A percentile compares a stretch with the other conserved stretches of the same genome.
Conservation (phyloP, 2,888 invertebrate species). For the Patella pellucida region DNA sequence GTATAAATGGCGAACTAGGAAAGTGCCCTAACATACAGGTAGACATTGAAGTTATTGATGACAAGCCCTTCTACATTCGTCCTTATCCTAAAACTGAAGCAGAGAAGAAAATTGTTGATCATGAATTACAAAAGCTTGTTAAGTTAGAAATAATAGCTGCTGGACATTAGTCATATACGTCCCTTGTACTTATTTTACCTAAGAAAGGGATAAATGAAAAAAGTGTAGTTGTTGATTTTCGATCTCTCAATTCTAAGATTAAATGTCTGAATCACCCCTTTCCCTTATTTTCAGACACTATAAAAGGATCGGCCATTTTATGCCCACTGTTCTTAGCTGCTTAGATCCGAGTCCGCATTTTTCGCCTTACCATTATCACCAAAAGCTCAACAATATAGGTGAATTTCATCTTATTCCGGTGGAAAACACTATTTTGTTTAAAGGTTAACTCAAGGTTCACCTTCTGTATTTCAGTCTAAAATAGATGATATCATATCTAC, state of each 20-base stretch:
- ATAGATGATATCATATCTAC: neutral
- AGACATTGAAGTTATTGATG: neutral
- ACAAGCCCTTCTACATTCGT: neutral
- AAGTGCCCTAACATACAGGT: neutral
- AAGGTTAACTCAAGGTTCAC: constrained; percentile 8
- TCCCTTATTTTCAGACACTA: neutral
- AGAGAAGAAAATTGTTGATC: constrained; percentile 4
- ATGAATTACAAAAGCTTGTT: neutral
- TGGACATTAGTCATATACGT: too few relatives aligned
- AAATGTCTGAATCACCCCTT: neutral
- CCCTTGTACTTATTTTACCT: too few relatives aligned
- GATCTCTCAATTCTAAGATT: neutral
- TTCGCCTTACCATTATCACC: neutral
- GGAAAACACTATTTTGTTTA: neutral
- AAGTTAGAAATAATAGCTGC: constrained; percentile 4
- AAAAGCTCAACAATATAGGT: neutral
- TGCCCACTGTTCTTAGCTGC: neutral
- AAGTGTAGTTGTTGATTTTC: neutral
- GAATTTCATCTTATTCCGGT: neutral
- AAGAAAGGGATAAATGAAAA: neutral
- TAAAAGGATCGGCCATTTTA: neutral
- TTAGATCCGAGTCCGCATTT: neutral
- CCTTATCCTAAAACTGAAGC: constrained; percentile 4
- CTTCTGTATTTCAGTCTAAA: constrained; percentile 1
- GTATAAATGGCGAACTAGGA: neutral